Base-by-base conservation (phyloP, 2,797 vertebrate genomes). In the Tolypeutes matacus region DNA sequence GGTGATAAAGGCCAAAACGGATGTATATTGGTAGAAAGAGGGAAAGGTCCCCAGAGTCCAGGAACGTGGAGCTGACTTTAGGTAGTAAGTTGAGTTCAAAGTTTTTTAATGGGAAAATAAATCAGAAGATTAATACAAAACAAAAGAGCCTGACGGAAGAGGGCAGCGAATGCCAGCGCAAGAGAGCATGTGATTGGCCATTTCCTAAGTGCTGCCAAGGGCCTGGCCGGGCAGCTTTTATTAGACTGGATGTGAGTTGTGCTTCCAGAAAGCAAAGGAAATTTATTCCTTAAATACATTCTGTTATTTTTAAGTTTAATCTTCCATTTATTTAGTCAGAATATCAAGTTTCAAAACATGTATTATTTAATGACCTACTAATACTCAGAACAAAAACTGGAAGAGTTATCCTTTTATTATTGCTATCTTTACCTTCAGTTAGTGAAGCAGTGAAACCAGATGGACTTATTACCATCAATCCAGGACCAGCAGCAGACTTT, bases 401-500 rank as follows among this genome's bases (percentile, higher is more conserved):
- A 86, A 42, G 12, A 51, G 0, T 18, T 69, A 42, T 7, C 23
- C 18, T 60, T 70, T 67, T 36, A 46, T 39, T n/a, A 58, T 31
- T 62, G 10, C 11, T 3, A 86, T 20, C 76, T 96, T 97, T 98
- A 99, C 99, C 99, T 98, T 98, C 99, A 34, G 98, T 80, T 10
- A 97, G 96, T 60, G 97, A 98, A 78, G 99, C 99, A 15, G 98
- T 83, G 96, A 99, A 99, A 95, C 98, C 98, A 15, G 98, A 98
- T 0, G 99, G 99, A 82, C 97, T 98, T 53, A 99, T 99, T 84
- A 99, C 98, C 4, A 99, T 98, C 96, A 99, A 90, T 14, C 98
- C 98, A 42, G 99, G 99, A 97, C 99, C 99, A 95, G 98, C 97
- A 89, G 98, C 83, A 34, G 99, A 99, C 94, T 98, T 99, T 27